Percentiles rank a stretch among this genome's conserved stretches.
Conservation (phyloP, 1,140 invertebrate genomes). For the Nixonia krombeini region DNA sequence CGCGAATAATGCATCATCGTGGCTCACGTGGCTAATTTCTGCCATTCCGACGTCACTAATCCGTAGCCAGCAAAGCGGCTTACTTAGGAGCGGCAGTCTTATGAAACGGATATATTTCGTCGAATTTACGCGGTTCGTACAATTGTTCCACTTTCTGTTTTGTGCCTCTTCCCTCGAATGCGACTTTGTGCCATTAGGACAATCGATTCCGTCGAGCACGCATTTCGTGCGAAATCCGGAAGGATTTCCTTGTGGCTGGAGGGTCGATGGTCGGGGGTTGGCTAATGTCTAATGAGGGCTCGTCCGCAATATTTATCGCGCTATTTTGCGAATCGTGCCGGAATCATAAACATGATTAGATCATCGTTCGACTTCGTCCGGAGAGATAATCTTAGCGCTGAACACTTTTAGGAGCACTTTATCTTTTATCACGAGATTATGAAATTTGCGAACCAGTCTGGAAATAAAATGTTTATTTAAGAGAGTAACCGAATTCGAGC, state of each 20-base stretch:
- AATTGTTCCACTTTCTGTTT: constrained; percentile 24
- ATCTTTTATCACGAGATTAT: neutral
- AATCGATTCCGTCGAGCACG: constrained; percentile 17
- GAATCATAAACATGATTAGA: constrained; percentile 49
- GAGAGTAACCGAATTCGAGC: no score
- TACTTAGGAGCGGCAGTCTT: constrained; percentile 27
- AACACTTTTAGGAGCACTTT: constrained; percentile 7
- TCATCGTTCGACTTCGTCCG: constrained; percentile 2
- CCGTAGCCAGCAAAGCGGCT: constrained; percentile 28
- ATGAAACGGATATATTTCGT: constrained; percentile 21
- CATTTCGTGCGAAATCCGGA: constrained; percentile 15
- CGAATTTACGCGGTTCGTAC: constrained; percentile 13
- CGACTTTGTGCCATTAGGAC: constrained; percentile 22
- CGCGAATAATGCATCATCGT: constrained; percentile 42
- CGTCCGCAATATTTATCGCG: constrained; percentile 55
- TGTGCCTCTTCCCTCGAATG: neutral
- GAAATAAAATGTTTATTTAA: constrained; percentile 8
- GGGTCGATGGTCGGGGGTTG: constrained; percentile 28
- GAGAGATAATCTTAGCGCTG: neutral
- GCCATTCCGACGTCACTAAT: constrained; percentile 25
- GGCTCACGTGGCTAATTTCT: constrained; percentile 35
- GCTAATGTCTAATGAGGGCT: constrained; percentile 54
- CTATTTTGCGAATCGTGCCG: constrained; percentile 39
- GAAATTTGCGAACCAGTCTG: neutral
- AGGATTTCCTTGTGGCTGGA: constrained; percentile 46